These are phyloP conservation scores for Echeneis naucrates DNA, from an alignment of 2,797 vertebrate species.

Conservation along the genomic window DNA sequence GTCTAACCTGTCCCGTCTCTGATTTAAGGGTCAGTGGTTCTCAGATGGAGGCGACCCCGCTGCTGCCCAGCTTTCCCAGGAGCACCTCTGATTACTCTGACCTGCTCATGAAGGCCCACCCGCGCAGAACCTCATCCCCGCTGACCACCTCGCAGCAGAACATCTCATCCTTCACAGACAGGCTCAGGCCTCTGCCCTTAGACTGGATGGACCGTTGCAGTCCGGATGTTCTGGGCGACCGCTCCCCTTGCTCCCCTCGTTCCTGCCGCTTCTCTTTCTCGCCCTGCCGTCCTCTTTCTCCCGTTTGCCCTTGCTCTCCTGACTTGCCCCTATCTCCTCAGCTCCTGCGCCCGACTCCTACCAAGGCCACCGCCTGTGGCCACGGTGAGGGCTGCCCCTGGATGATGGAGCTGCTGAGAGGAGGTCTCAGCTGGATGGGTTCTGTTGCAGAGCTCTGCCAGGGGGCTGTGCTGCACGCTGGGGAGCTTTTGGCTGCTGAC, in stretches of 20 bases:
- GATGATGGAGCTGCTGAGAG: constrained; percentile 62
- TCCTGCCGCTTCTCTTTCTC: constrained; percentile 28
- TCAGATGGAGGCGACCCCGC: constrained; percentile 31
- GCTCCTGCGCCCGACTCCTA: not conserved
- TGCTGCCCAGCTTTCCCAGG: constrained; percentile 36
- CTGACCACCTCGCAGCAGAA: constrained; percentile 14
- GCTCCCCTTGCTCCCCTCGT: constrained; percentile 32
- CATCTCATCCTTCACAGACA: constrained; percentile 32
- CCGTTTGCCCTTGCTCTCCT: constrained; percentile 31
- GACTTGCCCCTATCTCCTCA: constrained; percentile 27
- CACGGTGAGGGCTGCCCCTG: constrained; percentile 60
- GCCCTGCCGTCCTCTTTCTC: constrained; percentile 27
- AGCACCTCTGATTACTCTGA: constrained; percentile 49
- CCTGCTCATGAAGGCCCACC: constrained; percentile 8
- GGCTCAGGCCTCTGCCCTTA: constrained; percentile 14
- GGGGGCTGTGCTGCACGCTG: constrained; percentile 56
- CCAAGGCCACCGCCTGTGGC: constrained; percentile 42
- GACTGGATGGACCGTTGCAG: constrained; percentile 33
- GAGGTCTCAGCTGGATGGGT: constrained; percentile 44
- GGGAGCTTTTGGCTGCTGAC: constrained; percentile 61
- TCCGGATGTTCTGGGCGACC: constrained; percentile 15
- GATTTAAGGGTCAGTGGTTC: constrained; percentile 39
- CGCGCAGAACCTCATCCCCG: constrained; percentile 44
- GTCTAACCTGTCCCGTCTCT: constrained; percentile 20
- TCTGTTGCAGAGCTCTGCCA: constrained; percentile 67